Base-by-base conservation (phyloP, 2,797 vertebrate species). In the Ptychadena robeensis region DNA sequence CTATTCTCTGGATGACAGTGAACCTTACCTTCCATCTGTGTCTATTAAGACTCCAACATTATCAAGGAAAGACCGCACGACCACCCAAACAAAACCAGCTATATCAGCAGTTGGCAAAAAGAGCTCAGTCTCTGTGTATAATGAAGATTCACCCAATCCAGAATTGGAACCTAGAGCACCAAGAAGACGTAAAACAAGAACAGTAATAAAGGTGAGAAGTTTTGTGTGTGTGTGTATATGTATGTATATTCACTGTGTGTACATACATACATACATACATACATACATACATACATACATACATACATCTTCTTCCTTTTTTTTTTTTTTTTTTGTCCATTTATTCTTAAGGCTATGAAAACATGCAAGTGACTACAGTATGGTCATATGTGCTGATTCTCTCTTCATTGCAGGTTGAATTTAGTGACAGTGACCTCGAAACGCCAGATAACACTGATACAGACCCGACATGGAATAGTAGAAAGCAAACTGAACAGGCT, bases 351-450 rank as follows among this genome's bases (percentile, higher is more conserved):
- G n/a, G n/a, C n/a, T 35, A 35, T 35, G 9, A 3, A 35, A 35
- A 35, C 34, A 35, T 3, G 34, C 9, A 35, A 35, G 3, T 3
- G 18, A 22, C 2, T 22, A 53, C 15, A 7, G 18, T 22, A n/a
- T 48, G 15, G 5, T 9, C 18, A 14, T 40, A 7, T 22, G 44
- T 6, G 18, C 44, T 53, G 0, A 53, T 53, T 53, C 18, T 53
- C 44, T 1, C 6, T 53, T 53, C 6, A 0, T 53, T 22, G 6
- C 86, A 98, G 97, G 92, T 96, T 83, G 92, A 89, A 0, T 98
- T 98, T 85, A 97, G 96, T 0, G 97, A 98, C 31, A 97, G 97
- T n/a, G 96, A 97, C 27, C 0, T 82, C 0, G 97, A 98, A 87
- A 83, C 92, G 87, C 86, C n/a, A n/a, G 80, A 92, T 85, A 73